These are phyloP conservation scores for Pavo muticus DNA, from an alignment of 2,113 vertebrate species.

Conservation along the genomic window DNA sequence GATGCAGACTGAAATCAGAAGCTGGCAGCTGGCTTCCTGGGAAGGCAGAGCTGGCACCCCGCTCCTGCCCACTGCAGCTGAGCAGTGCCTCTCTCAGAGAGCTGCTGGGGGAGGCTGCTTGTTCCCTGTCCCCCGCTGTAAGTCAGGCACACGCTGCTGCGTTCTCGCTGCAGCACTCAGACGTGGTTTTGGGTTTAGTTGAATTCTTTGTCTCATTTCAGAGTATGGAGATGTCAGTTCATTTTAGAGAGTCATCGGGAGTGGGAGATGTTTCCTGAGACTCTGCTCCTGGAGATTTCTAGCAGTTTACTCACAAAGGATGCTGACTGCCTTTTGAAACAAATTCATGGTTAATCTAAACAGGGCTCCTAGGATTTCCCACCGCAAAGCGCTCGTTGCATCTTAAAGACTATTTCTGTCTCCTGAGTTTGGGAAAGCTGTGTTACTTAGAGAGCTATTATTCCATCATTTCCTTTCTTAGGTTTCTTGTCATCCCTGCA, in stretches of 20 bases:
- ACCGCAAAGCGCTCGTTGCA: not conserved
- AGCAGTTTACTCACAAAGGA: not conserved
- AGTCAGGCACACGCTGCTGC: not conserved
- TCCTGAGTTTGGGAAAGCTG: not conserved
- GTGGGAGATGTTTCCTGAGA: conserved; percentile 27
- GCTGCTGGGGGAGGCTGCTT: not conserved
- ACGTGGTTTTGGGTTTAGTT: not conserved
- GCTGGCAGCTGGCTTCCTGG: not conserved
- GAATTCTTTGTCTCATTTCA: conserved; percentile 16
- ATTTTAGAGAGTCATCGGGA: conserved; percentile 37
- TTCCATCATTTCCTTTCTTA: conserved; percentile 28
- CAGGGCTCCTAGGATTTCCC: not conserved
- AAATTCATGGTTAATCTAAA: not conserved
- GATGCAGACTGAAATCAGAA: conserved; percentile 46
- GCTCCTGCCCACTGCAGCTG: not conserved
- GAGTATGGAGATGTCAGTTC: not conserved
- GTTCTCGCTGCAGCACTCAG: not conserved
- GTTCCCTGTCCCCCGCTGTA: not conserved
- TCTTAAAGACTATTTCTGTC: not conserved
- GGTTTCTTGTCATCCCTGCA: conserved; percentile 44
- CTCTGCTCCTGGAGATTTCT: conserved; percentile 7
- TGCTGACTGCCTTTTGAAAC: not conserved
- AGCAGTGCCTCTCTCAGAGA: not conserved
- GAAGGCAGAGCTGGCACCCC: not conserved
- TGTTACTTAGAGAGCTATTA: conserved; percentile 49